Evolutionary conservation across 2,888 invertebrate species (phyloP).

Genomic region (Lymantria monacha): DNA sequence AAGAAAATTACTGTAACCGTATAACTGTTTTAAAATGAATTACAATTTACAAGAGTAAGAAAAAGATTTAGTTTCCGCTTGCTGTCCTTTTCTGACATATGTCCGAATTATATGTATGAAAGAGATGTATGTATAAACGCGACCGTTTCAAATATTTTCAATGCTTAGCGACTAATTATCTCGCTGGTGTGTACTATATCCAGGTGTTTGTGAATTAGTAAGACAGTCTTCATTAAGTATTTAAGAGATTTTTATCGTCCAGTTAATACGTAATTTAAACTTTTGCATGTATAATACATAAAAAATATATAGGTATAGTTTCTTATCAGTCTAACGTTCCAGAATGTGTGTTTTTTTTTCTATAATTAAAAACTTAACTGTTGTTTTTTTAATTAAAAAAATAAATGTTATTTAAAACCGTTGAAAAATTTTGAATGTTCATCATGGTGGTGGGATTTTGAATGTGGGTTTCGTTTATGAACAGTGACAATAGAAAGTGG

Average conservation of each 20-base stretch:
- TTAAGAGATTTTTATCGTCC: background rate
- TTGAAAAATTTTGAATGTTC: too few species aligned
- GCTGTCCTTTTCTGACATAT: slow-evolving; percentile 1
- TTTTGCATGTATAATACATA: background rate
- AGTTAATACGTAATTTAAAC: background rate
- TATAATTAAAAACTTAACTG: too few species aligned
- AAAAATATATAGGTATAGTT: too few species aligned
- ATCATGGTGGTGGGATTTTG: too few species aligned
- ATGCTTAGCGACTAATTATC: slow-evolving; percentile 23
- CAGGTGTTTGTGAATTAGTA: slow-evolving; percentile 7
- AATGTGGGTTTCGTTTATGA: too few species aligned
- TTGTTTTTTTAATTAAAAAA: too few species aligned
- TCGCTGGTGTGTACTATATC: slow-evolving; percentile 10
- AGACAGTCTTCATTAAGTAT: slow-evolving; percentile 6
- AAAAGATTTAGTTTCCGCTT: background rate
- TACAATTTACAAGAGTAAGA: background rate
- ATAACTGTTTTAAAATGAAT: background rate
- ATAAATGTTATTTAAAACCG: too few species aligned
- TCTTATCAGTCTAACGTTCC: too few species aligned
- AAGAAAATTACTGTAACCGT: background rate
- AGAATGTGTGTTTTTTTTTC: too few species aligned
- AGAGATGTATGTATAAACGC: background rate
- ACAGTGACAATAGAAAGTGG: too few species aligned
- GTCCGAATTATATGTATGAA: background rate
- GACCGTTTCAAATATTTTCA: background rate